Conservation (phyloP, 2,113 vertebrate genomes). For the Ciconia boyciana region DNA sequence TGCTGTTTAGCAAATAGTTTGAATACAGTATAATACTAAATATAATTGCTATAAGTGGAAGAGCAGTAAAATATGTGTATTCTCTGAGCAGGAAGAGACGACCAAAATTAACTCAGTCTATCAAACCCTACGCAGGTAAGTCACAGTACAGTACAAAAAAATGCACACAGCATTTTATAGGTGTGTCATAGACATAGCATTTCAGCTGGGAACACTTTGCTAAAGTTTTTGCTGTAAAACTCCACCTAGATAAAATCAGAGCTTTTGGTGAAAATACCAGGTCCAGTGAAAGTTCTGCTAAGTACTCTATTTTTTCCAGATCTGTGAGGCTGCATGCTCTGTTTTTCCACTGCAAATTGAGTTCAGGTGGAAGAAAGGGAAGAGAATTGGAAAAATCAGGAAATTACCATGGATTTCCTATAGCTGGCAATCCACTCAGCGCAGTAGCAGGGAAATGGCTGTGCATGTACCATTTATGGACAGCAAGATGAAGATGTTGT, state of each 20-base stretch:
- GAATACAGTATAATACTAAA: background rate
- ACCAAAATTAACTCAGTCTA: background rate
- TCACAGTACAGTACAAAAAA: background rate
- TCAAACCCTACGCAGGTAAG: background rate
- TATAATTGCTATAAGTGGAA: background rate
- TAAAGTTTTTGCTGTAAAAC: background rate
- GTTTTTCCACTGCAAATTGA: background rate
- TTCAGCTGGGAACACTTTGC: background rate
- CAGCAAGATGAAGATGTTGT: background rate
- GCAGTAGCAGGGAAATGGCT: background rate
- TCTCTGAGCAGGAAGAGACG: background rate
- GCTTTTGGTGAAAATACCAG: background rate
- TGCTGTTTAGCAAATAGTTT: background rate
- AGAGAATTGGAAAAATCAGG: background rate
- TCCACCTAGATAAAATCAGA: background rate
- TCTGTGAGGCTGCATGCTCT: background rate
- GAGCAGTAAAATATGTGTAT: background rate
- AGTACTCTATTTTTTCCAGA: background rate
- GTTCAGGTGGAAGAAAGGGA: background rate
- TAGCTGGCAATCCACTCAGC: background rate
- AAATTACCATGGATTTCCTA: background rate
- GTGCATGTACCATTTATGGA: fast-evolving
- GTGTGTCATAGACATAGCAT: background rate
- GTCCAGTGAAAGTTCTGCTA: background rate
- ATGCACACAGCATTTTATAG: background rate